phyloP scores from a whole-genome alignment of 1,140 invertebrate species.

The Saccostrea glomerata region DNA sequence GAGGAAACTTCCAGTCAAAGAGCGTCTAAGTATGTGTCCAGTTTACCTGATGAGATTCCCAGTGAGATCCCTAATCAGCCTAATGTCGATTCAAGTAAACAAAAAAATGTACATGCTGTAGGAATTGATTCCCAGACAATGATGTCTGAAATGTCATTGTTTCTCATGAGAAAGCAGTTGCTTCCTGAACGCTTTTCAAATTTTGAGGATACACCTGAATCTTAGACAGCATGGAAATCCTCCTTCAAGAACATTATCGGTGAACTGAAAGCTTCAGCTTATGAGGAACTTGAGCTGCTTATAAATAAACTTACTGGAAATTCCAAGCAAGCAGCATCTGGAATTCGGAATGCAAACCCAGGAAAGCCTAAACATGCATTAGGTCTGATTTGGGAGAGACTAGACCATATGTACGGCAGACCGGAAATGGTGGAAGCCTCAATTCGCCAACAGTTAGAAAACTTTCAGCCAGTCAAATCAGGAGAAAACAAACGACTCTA shows the following conservation, averaged over 20 bases:
- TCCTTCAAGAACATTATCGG: constrained; percentile 45
- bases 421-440: constrained; percentile 25
- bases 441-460: no score
- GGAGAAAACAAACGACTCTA: no score
- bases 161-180: no score
- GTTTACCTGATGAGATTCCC: neutral
- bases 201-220: constrained; percentile 53
- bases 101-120: neutral
- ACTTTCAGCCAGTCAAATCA: no score
- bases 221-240: constrained; percentile 46
- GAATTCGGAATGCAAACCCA: no score
- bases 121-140: constrained; percentile 36
- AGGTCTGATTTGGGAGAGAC: constrained; percentile 10
- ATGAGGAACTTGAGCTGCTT: constrained; percentile 55
- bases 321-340: no score
- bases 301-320: constrained; percentile 46
- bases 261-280: constrained; percentile 41
- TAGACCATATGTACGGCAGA: constrained; percentile 28
- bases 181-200: constrained; percentile 33
- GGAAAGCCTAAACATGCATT: no score
- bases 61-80: no score
- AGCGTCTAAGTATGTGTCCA: neutral
- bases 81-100: no score
- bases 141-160: no score
- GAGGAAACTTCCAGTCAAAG: neutral